Percentiles rank a stretch among this genome's conserved stretches.
Conservation (phyloP, 1,140 invertebrate species). For the Aethina tumida region DNA sequence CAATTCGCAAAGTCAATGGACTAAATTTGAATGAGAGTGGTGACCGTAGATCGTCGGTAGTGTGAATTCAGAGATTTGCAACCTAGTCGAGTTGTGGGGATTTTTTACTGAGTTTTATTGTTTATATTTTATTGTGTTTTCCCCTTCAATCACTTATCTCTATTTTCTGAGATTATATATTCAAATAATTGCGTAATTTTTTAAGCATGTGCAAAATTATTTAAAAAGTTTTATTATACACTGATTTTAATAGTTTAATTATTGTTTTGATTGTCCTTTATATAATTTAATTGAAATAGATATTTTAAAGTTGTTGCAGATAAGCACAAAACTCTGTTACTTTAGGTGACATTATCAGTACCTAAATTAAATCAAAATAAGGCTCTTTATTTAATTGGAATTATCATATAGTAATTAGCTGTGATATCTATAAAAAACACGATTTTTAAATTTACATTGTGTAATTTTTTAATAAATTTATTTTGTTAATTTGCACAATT, state of each 20-base stretch:
- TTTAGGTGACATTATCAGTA: background rate
- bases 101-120: background rate
- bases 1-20: conserved; percentile 31
- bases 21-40: conserved; percentile 30
- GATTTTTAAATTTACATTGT: conserved; percentile 3
- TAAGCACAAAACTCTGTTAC: conserved; percentile 1
- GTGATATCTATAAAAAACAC: conserved; percentile 13
- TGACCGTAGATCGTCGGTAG: background rate
- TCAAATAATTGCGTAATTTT: conserved; percentile 2
- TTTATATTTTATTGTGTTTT: background rate
- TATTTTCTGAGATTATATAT: background rate
- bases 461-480: conserved; percentile 11
- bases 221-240: background rate
- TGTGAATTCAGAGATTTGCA: background rate
- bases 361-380: conserved; percentile 8
- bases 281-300: background rate
- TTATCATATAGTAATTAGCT: conserved; percentile 16
- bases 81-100: background rate
- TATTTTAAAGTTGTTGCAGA: background rate
- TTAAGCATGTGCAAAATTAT: conserved; percentile 10
- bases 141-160: background rate
- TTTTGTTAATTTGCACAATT: conserved; percentile 16
- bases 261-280: conserved; percentile 7
- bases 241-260: conserved; percentile 3
- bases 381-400: conserved; percentile 6